Conservation (phyloP, 2,797 vertebrate genomes). For the Peromyscus aztecus region DNA sequence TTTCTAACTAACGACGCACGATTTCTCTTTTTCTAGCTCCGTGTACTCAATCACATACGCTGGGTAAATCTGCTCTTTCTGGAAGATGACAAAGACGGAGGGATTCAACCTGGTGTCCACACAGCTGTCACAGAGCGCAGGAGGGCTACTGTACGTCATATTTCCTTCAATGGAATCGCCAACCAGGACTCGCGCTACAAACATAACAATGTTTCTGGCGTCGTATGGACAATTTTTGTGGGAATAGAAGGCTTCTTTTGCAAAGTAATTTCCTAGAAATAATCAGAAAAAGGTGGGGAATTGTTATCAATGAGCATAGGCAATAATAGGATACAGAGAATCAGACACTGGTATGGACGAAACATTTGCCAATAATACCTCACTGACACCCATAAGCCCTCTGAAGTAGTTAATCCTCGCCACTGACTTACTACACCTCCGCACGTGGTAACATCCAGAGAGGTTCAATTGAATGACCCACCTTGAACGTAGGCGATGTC, state of each 20-base stretch:
- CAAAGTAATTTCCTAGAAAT: constrained; percentile 88
- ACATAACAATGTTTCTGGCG: constrained; percentile 76
- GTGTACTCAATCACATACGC: constrained; percentile 92
- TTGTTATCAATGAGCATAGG: neutral
- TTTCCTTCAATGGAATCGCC: constrained; percentile 82
- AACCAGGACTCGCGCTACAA: constrained; percentile 87
- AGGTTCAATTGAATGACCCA: too few species aligned
- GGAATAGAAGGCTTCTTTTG: constrained; percentile 86
- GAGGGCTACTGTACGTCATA: constrained; percentile 56
- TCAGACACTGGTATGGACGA: neutral
- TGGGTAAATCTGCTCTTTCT: constrained; percentile 95
- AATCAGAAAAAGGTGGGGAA: constrained; percentile 50
- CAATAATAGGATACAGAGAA: neutral
- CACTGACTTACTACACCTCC: neutral
- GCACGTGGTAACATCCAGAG: neutral
- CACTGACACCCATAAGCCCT: neutral
- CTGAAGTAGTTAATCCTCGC: neutral
- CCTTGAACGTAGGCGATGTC: neutral
- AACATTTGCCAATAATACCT: neutral
- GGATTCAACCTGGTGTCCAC: constrained; percentile 89
- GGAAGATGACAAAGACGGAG: constrained; percentile 93
- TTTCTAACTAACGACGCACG: constrained; percentile 79
- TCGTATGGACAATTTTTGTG: constrained; percentile 68
- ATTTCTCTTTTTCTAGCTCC: constrained; percentile 72
- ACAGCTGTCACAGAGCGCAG: constrained; percentile 91